A percentile compares a stretch with the other conserved stretches of the same genome.
These are phyloP conservation scores for Congeria kusceri DNA, from an alignment of 2,888 invertebrate species.

Conservation along the genomic window DNA sequence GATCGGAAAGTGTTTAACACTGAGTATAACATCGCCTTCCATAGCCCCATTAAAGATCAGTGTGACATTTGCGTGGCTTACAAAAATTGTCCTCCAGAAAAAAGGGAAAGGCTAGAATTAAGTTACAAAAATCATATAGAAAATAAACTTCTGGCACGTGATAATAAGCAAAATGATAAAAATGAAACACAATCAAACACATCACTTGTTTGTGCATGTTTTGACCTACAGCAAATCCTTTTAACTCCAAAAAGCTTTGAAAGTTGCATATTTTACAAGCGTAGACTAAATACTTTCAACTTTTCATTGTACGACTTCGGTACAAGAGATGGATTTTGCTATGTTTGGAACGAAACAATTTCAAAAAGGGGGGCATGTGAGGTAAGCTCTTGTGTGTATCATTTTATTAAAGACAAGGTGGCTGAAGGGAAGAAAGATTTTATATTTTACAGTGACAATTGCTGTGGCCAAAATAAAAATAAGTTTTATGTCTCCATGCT, in stretches of 20 bases:
- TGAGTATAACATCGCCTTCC: constrained; percentile 26
- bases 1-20: constrained; percentile 33
- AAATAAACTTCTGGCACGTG: constrained; percentile 21
- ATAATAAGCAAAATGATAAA: constrained; percentile 26
- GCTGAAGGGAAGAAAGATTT: neutral
- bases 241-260: constrained; percentile 8
- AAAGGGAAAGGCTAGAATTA: neutral
- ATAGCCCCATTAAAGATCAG: constrained; percentile 26
- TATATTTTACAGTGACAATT: constrained; percentile 13
- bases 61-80: too few species aligned
- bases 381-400: constrained; percentile 5
- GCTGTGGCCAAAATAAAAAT: constrained; percentile 1
- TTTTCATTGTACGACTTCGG: constrained; percentile 15
- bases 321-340: constrained; percentile 1
- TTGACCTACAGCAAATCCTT: constrained; percentile 12
- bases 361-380: constrained; percentile 18
- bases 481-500: neutral
- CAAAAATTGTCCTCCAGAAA: neutral
- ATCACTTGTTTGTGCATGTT: neutral
- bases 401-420: neutral
- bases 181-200: neutral
- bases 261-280: constrained; percentile 31
- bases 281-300: constrained; percentile 12
- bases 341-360: constrained; percentile 5
- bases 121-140: constrained; percentile 16